A percentile compares a stretch with the other conserved stretches of the same genome.
Evolutionary conservation across 2,797 vertebrate species (phyloP).

Genomic region (Pipistrellus kuhlii): DNA sequence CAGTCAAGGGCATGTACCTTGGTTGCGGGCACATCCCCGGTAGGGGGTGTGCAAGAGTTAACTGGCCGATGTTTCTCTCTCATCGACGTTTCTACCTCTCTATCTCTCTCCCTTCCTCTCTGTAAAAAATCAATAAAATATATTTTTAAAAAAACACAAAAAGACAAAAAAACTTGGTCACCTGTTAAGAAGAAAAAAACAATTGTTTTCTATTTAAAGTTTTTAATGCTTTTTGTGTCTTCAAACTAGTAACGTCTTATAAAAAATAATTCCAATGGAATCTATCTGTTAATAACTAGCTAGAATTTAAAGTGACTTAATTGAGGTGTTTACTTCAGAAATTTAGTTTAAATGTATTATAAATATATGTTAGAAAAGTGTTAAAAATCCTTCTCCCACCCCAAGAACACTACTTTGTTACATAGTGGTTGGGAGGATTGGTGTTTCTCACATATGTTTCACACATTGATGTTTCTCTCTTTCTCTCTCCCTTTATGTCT

Average conservation of each 20-base stretch:
- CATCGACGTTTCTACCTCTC: too few relatives aligned
- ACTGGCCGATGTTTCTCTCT: too few relatives aligned
- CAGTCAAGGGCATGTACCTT: too few relatives aligned
- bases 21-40: too few relatives aligned
- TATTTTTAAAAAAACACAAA: too few relatives aligned
- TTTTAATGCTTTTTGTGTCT: conserved; percentile 20
- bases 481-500: background rate
- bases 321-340: conserved; percentile 37
- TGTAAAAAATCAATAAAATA: too few relatives aligned
- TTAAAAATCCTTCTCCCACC: background rate
- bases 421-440: conserved; percentile 14
- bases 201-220: conserved; percentile 13
- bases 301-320: conserved; percentile 45
- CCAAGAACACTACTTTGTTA: background rate
- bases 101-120: too few relatives aligned
- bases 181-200: conserved; percentile 42
- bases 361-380: background rate
- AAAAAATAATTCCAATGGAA: conserved; percentile 22
- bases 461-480: background rate
- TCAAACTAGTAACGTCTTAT: background rate
- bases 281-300: conserved; percentile 16
- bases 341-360: conserved; percentile 17
- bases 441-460: background rate
- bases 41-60: too few relatives aligned
- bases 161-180: conserved; percentile 13